Percentiles rank a stretch among this genome's conserved stretches.
Conservation (phyloP, 2,797 vertebrate genomes). For the Cryptoblepharus egeriae region DNA sequence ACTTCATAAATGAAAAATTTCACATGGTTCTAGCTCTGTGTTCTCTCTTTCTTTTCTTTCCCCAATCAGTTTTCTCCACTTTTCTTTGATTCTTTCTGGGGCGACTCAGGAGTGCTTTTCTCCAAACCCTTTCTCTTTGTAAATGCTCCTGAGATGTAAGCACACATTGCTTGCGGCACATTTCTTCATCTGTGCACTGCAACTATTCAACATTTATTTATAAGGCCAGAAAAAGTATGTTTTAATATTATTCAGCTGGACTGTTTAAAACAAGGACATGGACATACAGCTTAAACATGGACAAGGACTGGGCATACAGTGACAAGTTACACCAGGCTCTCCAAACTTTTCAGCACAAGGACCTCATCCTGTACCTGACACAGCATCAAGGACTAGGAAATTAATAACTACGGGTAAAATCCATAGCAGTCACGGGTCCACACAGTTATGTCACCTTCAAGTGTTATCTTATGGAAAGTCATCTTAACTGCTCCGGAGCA, state of each 20-base stretch:
- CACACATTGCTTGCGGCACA: background rate
- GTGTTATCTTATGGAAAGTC: too few relatives aligned
- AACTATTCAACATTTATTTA: background rate
- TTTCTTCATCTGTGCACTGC: background rate
- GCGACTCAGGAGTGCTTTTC: background rate
- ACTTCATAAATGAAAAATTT: background rate
- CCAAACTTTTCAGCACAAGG: too few relatives aligned
- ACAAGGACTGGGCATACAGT: too few relatives aligned
- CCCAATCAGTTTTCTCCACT: background rate
- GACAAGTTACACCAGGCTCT: too few relatives aligned
- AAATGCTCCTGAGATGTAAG: background rate
- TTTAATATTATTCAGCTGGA: background rate
- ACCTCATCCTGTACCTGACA: too few relatives aligned
- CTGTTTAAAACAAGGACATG: background rate
- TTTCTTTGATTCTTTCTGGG: conserved; percentile 28
- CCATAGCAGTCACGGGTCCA: too few relatives aligned
- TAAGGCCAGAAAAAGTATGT: background rate
- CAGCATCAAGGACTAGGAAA: too few relatives aligned
- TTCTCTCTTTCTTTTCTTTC: background rate
- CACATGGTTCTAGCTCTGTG: background rate
- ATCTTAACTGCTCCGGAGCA: too few relatives aligned
- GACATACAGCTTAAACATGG: too few relatives aligned
- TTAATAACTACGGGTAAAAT: too few relatives aligned
- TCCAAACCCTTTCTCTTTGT: background rate
- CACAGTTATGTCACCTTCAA: too few relatives aligned